Evolutionary conservation across 2,113 vertebrate genomes (phyloP).

Genomic region (Podilymbus podiceps): DNA sequence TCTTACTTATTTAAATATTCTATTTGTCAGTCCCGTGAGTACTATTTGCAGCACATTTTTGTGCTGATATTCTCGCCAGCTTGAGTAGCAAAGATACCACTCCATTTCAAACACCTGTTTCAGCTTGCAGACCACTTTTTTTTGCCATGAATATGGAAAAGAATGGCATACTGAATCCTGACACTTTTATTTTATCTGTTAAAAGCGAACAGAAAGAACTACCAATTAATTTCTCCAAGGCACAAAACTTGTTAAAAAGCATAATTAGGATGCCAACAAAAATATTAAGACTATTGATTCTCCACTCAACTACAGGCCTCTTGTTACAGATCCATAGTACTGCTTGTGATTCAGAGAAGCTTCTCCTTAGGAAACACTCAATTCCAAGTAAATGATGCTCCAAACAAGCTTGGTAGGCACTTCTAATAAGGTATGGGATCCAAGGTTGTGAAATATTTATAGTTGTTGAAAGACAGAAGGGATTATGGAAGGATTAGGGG

Average conservation of each 20-base stretch:
- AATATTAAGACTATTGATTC: not conserved
- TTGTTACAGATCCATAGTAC: not conserved
- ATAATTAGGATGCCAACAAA: not conserved
- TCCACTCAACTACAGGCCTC: not conserved
- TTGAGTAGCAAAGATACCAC: not conserved
- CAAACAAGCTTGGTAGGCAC: not conserved
- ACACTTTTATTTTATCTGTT: not conserved
- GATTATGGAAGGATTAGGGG: not conserved
- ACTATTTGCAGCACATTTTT: not conserved
- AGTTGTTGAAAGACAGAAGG: not conserved
- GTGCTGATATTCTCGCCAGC: not conserved
- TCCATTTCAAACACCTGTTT: not conserved
- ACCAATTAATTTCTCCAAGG: not conserved
- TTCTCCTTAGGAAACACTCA: not conserved
- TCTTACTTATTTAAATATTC: not conserved
- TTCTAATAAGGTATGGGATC: not conserved
- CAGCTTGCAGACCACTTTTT: not conserved
- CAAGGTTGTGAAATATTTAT: not conserved
- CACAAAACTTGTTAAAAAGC: not conserved
- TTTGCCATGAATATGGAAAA: not conserved
- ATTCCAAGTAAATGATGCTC: not conserved
- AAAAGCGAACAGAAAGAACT: not conserved
- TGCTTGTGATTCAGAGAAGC: not conserved
- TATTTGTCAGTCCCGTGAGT: not conserved
- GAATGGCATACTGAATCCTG: not conserved